Base-by-base conservation (phyloP, 1,140 invertebrate species). In the Lethrus apterus region DNA sequence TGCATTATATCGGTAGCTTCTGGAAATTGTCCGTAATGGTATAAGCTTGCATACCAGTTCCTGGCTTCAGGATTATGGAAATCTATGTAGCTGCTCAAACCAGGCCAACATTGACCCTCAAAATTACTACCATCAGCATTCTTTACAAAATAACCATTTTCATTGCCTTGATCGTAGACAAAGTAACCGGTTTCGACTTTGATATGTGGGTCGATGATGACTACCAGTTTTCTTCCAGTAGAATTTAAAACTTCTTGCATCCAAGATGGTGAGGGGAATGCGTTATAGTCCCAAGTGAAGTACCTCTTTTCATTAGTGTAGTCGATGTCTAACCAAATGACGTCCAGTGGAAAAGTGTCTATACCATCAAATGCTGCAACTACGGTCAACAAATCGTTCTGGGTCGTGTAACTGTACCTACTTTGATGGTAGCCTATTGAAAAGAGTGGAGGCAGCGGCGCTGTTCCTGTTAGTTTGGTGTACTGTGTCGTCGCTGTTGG, bases 401-500 rank as follows among this genome's bases (percentile, higher is more conserved):
- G 71, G 56, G 83, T 80, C 60, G 83, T 81, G 62, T 86, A 86
- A 62, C 86, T 86, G 82, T 83, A 86, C 38, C 83, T 67, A 56
- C 75, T 82, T 62, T 86, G 83, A 58, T 86, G 83, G 63, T 83
- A 84, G 13, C 67, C 79, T 35, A 86, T 63, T 8, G 77, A 62
- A 65, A 79, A 82, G 14, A 46, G 30, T 31, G 36, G 54, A 14
- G 54, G 54, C 23, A 55, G 29, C 3, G 46, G 59, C 18, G 75
- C 76, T 4, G 79, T 79, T 10, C 95, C 95, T 23, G 92, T 93
- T 0, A 98, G 69, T 5, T 63, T 62, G 0, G 83, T 79, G 66
- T 95, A 96, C 62, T 98, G 93, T 46, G 77, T 72, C 60, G 92
- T 89, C 1, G 88, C 80, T 64, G 95, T 88, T 23, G 80, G 62